Percentiles rank a stretch among this genome's conserved stretches.
These are phyloP conservation scores for Macrosteles quadrilineatus DNA, from an alignment of 1,140 invertebrate species.

Conservation along the genomic window DNA sequence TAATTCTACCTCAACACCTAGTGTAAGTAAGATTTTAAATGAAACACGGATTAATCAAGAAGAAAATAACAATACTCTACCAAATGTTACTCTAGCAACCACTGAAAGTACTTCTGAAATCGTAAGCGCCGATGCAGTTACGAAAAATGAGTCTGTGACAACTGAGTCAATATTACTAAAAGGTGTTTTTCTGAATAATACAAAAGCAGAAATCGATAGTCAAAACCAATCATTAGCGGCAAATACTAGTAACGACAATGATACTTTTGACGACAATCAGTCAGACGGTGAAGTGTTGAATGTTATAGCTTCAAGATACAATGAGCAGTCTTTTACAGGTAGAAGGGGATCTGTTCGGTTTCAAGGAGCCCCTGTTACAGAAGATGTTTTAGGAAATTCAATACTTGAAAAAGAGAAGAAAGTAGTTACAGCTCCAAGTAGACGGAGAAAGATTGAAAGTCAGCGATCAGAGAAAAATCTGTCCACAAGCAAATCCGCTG, in stretches of 20 bases:
- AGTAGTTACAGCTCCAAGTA: background rate
- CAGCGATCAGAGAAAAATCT: background rate
- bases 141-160: background rate
- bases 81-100: too few species aligned
- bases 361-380: background rate
- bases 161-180: background rate
- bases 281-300: constrained; percentile 20
- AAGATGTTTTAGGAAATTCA: background rate
- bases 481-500: background rate
- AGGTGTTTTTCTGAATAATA: background rate
- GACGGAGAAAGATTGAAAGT: background rate
- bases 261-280: constrained; percentile 11
- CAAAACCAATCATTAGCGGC: background rate
- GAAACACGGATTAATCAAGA: too few species aligned
- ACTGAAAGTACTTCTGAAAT: too few species aligned
- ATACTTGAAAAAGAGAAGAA: background rate
- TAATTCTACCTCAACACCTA: background rate
- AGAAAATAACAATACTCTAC: too few species aligned
- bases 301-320: constrained; percentile 13
- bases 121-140: background rate
- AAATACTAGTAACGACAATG: constrained; percentile 4
- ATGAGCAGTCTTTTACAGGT: constrained; percentile 13
- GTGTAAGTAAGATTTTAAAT: too few species aligned
- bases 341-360: background rate
- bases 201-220: background rate